A percentile compares a stretch with the other conserved stretches of the same genome.
phyloP scores from a whole-genome alignment of 2,113 vertebrate species.

The Tonatia bakeri region DNA sequence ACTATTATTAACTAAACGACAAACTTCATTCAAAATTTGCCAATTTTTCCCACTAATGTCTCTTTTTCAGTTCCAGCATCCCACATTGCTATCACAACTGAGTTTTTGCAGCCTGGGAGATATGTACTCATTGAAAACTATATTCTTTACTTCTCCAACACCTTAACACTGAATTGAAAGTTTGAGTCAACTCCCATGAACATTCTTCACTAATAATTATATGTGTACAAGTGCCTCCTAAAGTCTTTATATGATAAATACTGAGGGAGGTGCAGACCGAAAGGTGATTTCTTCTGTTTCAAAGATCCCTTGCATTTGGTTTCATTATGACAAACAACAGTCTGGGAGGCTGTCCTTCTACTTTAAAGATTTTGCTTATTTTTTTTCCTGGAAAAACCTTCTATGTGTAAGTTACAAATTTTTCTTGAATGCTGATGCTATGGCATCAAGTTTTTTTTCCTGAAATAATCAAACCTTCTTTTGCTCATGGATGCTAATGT shows the following conservation, averaged over 20 bases:
- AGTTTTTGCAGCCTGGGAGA: neutral
- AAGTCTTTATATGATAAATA: neutral
- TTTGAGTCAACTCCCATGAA: neutral
- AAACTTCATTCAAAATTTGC: neutral
- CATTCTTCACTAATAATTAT: neutral
- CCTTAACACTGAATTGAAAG: neutral
- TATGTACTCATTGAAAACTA: neutral
- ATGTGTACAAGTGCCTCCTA: neutral
- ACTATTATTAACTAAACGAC: neutral
- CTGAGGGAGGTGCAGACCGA: neutral
- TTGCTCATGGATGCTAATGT: neutral
- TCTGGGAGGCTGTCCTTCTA: neutral
- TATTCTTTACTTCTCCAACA: conserved; percentile 1
- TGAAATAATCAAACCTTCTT: conserved; percentile 30
- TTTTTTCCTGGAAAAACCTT: neutral
- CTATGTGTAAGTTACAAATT: neutral
- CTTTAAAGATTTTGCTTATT: neutral
- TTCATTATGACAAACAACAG: conserved; percentile 12
- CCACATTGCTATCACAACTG: neutral
- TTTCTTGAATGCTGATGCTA: neutral
- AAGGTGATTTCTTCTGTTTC: conserved; percentile 2
- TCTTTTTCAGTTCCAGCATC: neutral
- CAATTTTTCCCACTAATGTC: neutral
- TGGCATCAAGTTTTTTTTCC: neutral
- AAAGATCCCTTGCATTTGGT: neutral